Base-by-base conservation (phyloP, 2,888 invertebrate species). In the Hydropsyche betteni region DNA sequence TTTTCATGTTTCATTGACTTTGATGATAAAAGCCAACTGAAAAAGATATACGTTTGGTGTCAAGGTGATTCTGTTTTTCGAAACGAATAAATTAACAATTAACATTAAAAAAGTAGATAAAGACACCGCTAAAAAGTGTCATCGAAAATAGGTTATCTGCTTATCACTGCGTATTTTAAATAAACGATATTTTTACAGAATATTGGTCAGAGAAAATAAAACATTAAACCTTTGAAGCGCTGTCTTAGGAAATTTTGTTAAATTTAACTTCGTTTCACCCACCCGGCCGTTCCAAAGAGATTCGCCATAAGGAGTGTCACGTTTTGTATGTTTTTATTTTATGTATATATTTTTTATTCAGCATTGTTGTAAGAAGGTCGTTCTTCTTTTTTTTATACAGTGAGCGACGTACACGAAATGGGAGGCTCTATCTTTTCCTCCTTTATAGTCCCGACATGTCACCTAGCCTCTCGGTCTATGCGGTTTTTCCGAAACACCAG, bases 401-500 rank as follows among this genome's bases (percentile, higher is more conserved):
- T 34, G 34, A 44, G n/a, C 50, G 55, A 36, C 70, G 53, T 72
- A 72, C 72, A 72, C 34, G 72, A 55, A 24, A 58, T 72, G 72
- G 72, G 72, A 72, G 72, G 72, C 36, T 24, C 71, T 55, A 53
- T 36, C 71, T 33, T 52, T 38, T 55, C 61, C 71, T 71, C 55
- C 55, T 72, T 72, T 72, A 72, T 55, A 72, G 72, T 72, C 52
- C 38, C 55, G 72, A 58, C 61, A 61, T 55, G 72, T 72, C 72
- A 72, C 55, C 72, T 38, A 55, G 72, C 34, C 64, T 14, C 58
- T 58, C 16, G 58, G 64, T 64, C 36, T 64, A 36, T 64, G 64
- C 34, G 64, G n/a, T 24, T 64, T 64, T 64, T 64, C 34, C 34
- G 64, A 34, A 34, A 36, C 34, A n/a, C 55, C 55, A 55, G 44